Percentiles rank a stretch among this genome's conserved stretches.
Conservation (phyloP, 2,113 vertebrate genomes). For the Rhinogobius similis region DNA sequence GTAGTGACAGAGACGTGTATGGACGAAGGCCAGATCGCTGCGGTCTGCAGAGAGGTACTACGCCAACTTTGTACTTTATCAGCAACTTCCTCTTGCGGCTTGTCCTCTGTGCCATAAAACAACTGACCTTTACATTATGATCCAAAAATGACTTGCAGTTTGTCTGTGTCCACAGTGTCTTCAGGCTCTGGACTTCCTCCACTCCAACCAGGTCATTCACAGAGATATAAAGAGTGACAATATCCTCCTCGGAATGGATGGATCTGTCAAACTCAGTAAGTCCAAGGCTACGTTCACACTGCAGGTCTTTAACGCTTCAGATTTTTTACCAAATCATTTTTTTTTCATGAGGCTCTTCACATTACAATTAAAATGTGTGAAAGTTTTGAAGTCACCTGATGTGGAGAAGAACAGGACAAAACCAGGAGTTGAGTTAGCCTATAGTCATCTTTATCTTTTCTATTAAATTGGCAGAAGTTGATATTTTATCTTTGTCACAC, state of each 20-base stretch:
- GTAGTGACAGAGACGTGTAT: conserved; percentile 99
- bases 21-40: conserved; percentile 98
- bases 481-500: no score
- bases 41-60: conserved; percentile 96
- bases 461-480: no score
- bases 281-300: no score
- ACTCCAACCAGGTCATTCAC: conserved; percentile 98
- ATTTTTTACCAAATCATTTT: no score
- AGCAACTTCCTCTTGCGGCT: not conserved
- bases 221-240: conserved; percentile 99
- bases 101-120: not conserved
- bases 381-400: no score
- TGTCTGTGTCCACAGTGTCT: conserved; percentile 83
- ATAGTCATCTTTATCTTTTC: no score
- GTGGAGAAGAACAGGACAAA: no score
- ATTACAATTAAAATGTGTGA: no score
- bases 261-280: conserved; percentile 97
- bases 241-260: conserved; percentile 97
- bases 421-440: no score
- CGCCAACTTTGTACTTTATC: conserved; percentile 38
- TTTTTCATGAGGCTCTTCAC: no score
- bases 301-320: no score
- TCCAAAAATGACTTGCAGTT: not conserved
- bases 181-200: conserved; percentile 96
- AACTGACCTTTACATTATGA: conserved; percentile 13